phyloP scores from a whole-genome alignment of 1,140 invertebrate genomes.

The Drosophila sp. region DNA sequence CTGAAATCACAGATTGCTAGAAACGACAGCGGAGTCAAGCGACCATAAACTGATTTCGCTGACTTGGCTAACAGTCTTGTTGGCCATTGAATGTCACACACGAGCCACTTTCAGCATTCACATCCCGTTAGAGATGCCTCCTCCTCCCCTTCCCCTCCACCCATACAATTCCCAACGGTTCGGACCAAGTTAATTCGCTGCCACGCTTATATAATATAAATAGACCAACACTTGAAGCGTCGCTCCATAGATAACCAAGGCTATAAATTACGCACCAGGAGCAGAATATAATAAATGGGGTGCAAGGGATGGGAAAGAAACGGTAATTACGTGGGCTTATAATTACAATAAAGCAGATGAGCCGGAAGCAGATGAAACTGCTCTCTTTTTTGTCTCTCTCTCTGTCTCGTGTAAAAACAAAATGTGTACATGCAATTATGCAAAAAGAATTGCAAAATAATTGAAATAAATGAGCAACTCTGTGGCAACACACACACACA shows the following conservation, averaged over 20 bases:
- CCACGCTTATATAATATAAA: conserved; percentile 34
- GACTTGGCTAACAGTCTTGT: conserved; percentile 30
- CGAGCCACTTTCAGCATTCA: conserved; percentile 4
- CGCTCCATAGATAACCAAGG: conserved; percentile 36
- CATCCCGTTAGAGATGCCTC: conserved; percentile 12
- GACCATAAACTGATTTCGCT: conserved; percentile 44
- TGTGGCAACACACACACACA: conserved; percentile 11
- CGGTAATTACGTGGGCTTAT: conserved; percentile 63
- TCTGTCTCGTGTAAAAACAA: background rate
- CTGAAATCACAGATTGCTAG: conserved; percentile 29
- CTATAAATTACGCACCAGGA: conserved; percentile 62
- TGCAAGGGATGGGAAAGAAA: conserved; percentile 2
- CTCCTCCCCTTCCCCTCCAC: no score
- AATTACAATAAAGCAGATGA: conserved; percentile 58
- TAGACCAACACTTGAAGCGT: conserved; percentile 51
- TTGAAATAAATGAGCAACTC: conserved; percentile 68
- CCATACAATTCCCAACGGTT: conserved; percentile 5
- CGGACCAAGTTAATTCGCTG: conserved; percentile 8
- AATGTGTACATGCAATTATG: conserved; percentile 61
- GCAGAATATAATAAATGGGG: conserved; percentile 9
- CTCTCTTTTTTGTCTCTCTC: background rate
- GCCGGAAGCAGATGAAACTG: background rate
- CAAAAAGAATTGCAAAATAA: conserved; percentile 66
- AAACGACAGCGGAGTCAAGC: conserved; percentile 11
- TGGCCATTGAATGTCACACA: conserved; percentile 33